Percentiles rank a stretch among this genome's conserved stretches.
phyloP scores from a whole-genome alignment of 1,140 invertebrate species.

The Bombus consobrinus region DNA sequence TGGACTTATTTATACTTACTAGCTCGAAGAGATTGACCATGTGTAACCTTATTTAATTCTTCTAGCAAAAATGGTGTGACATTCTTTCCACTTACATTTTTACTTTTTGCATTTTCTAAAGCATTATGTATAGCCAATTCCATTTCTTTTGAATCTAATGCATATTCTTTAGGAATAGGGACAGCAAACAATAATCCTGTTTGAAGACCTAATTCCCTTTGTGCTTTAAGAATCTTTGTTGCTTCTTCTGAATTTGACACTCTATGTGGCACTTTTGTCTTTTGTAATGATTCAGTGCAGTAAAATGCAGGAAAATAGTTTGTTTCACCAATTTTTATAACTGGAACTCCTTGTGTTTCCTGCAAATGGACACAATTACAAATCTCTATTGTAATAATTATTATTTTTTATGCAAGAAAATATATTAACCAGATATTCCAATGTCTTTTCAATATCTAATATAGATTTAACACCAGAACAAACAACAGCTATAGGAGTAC shows the following conservation, averaged over 20 bases:
- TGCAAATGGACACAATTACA: slow-evolving; percentile 73
- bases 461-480: slow-evolving; percentile 99
- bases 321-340: slow-evolving; percentile 88
- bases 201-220: slow-evolving; percentile 85
- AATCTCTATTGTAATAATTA: not conserved
- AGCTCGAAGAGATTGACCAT: slow-evolving; percentile 90
- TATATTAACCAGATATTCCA: slow-evolving; percentile 93
- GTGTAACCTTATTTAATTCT: slow-evolving; percentile 89
- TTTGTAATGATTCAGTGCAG: slow-evolving; percentile 86
- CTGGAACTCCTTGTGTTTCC: slow-evolving; percentile 97
- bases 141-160: slow-evolving; percentile 85
- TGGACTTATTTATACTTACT: slow-evolving; percentile 85
- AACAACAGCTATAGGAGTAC: slow-evolving; percentile 94
- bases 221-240: slow-evolving; percentile 87
- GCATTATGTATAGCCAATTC: slow-evolving; percentile 89
- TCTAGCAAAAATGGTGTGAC: slow-evolving; percentile 96
- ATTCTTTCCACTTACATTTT: slow-evolving; percentile 91
- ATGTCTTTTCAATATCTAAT: slow-evolving; percentile 95
- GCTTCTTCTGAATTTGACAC: slow-evolving; percentile 86
- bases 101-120: slow-evolving; percentile 85
- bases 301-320: slow-evolving; percentile 96
- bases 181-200: slow-evolving; percentile 96
- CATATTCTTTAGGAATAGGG: slow-evolving; percentile 90
- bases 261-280: slow-evolving; percentile 86
- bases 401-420: not conserved